Percentiles rank a stretch among this genome's conserved stretches.
phyloP scores from a whole-genome alignment of 2,113 vertebrate species.

The Pseudopodoces humilis region DNA sequence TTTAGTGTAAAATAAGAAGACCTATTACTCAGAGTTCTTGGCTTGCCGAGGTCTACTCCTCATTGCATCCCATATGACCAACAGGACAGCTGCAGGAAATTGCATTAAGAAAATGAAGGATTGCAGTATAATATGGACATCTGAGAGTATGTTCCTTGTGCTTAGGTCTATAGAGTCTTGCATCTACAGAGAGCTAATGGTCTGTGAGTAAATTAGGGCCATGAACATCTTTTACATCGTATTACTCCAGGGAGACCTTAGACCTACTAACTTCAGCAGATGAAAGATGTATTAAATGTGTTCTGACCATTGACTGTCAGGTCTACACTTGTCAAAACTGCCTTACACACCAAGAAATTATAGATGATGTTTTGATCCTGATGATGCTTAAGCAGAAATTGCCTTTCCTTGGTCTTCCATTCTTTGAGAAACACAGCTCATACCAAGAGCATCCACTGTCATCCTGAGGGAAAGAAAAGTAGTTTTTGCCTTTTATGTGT shows the following conservation, averaged over 20 bases:
- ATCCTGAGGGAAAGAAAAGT: not conserved
- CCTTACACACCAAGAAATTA: constrained; percentile 3
- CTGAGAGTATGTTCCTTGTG: not conserved
- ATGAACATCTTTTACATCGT: constrained; percentile 40
- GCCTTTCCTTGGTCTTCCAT: not conserved
- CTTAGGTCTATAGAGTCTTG: constrained; percentile 18
- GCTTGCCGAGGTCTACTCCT: not conserved
- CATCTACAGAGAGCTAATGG: constrained; percentile 41
- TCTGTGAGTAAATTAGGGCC: constrained; percentile 53
- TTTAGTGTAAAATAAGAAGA: constrained; percentile 19
- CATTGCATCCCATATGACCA: not conserved
- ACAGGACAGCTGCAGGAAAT: not conserved
- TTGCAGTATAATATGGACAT: not conserved
- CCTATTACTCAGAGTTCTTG: not conserved
- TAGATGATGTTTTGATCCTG: not conserved
- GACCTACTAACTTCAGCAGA: constrained; percentile 17
- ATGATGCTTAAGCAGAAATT: not conserved
- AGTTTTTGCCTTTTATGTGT: not conserved
- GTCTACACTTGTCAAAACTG: constrained; percentile 31
- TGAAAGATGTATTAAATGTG: constrained; percentile 32
- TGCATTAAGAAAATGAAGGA: constrained; percentile 37
- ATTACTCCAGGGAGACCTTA: constrained; percentile 37
- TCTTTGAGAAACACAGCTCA: not conserved
- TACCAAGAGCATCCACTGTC: not conserved
- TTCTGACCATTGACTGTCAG: constrained; percentile 52